Evolutionary conservation across 2,888 invertebrate genomes (phyloP), one percentile per base, ranked within the genome.

Genomic region (Ommatoiulus sabulosus): DNA sequence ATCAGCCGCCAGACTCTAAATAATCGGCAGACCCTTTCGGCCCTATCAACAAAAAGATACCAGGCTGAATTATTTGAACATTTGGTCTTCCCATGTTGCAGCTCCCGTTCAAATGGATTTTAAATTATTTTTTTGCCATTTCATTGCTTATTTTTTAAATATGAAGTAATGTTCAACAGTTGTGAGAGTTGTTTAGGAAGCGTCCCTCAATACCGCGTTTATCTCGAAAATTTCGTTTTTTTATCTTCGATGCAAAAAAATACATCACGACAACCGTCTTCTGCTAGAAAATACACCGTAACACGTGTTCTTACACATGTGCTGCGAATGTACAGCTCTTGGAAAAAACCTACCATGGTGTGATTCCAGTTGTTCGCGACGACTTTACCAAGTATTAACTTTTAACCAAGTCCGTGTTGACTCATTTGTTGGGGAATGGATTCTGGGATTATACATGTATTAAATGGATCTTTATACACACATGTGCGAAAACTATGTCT

Each of bases 111-210:
- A 35, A 80, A 80, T 80, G 80, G 80, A 80, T 35, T 80, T 80
- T 12, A 80, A 80, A 80, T 80, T 35, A 80, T 80, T 80, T 80
- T 80, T 80, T 80, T 80, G 35, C 35, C 35, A 12, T 12, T 80
- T 43, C 35, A 80, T 80, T 43, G 35, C 80, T 80, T 80, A 80
- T 43, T 80, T 80, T 80, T 80, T 80, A 80, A 43, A 80, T 80
- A 80, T 80, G 80, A 80, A 80, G 35, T 80, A 80, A 80, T 80
- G 80, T 80, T 80, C 80, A 80, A 80, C 80, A 80, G 80, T 80
- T 80, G 80, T 80, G 80, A 80, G 80, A 80, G 80, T 80, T 80
- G 80, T 80, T 80, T 35, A 12, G 80, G 35, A 80, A 15, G 80
- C 80, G 80, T 24, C 80, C 80, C 80, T 35, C 35, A 10, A 80